Conservation (phyloP, 2,888 invertebrate species). For the Scotopteryx bipunctaria region DNA sequence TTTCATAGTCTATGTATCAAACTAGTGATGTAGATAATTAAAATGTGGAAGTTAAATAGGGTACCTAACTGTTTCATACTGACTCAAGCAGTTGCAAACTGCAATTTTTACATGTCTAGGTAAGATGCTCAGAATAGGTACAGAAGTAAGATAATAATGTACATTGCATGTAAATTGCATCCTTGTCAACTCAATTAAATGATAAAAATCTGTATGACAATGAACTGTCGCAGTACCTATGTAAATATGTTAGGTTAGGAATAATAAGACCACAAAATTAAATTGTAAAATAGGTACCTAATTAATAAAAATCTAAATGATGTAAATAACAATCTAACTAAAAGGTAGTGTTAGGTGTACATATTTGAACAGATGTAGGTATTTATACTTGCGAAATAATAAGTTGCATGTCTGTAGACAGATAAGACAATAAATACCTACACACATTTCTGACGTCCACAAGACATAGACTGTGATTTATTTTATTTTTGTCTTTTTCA, state of each 20-base stretch:
- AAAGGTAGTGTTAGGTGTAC: too few species aligned
- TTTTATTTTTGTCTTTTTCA: conserved; percentile 71
- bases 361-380: conserved; percentile 19
- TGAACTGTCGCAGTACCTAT: background rate
- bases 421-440: background rate
- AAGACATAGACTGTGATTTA: conserved; percentile 62
- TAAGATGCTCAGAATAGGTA: too few species aligned
- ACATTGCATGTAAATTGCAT: background rate
- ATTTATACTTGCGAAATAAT: background rate
- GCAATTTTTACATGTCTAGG: too few species aligned
- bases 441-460: conserved; percentile 54
- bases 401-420: background rate
- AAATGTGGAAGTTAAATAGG: too few species aligned
- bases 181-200: background rate
- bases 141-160: background rate
- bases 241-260: too few species aligned
- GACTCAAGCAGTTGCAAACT: too few species aligned
- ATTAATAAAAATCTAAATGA: background rate
- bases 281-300: background rate
- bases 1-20: background rate
- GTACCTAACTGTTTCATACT: too few species aligned
- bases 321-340: too few species aligned
- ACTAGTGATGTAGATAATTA: too few species aligned
- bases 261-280: too few species aligned
- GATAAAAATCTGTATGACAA: background rate